Evolutionary conservation across 2,888 invertebrate genomes (phyloP).

Genomic region (Oxyscelio sp.): DNA sequence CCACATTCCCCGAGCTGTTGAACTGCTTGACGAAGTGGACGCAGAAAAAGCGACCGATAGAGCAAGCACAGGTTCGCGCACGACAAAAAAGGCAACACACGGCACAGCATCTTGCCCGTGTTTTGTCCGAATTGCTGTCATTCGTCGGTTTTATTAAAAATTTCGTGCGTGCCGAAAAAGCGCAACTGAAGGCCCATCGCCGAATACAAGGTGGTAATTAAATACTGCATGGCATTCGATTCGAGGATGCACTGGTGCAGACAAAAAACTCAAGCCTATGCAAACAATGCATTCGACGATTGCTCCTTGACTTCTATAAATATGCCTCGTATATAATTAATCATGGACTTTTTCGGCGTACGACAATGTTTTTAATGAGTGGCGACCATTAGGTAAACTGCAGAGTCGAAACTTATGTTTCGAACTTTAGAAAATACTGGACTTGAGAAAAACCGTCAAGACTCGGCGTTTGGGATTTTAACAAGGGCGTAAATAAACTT

Average conservation of each 20-base stretch:
- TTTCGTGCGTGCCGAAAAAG: slow-evolving; percentile 67
- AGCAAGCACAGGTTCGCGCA: slow-evolving; percentile 59
- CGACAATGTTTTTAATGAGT: slow-evolving; percentile 66
- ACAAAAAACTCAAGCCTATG: slow-evolving; percentile 65
- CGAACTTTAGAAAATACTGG: slow-evolving; percentile 59
- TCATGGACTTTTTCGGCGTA: slow-evolving; percentile 67
- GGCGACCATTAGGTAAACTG: slow-evolving; percentile 43
- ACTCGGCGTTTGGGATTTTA: not conserved
- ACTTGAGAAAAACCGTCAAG: slow-evolving; percentile 3
- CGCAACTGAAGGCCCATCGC: slow-evolving; percentile 54
- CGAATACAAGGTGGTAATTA: slow-evolving; percentile 77
- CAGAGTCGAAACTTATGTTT: slow-evolving; percentile 48
- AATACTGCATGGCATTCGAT: slow-evolving; percentile 72
- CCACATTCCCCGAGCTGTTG: slow-evolving; percentile 85
- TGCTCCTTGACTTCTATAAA: slow-evolving; percentile 70
- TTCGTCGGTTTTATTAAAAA: slow-evolving; percentile 75
- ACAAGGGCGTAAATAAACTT: slow-evolving; percentile 28
- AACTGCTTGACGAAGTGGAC: slow-evolving; percentile 79
- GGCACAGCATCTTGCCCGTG: slow-evolving; percentile 70
- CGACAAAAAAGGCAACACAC: slow-evolving; percentile 65
- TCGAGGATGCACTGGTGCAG: slow-evolving; percentile 38
- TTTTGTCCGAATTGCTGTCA: slow-evolving; percentile 74
- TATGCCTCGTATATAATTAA: slow-evolving; percentile 71
- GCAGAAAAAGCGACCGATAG: slow-evolving; percentile 71
- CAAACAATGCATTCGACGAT: slow-evolving; percentile 73